phyloP scores from a whole-genome alignment of 1,140 invertebrate species.

The Branchinecta lynchi region DNA sequence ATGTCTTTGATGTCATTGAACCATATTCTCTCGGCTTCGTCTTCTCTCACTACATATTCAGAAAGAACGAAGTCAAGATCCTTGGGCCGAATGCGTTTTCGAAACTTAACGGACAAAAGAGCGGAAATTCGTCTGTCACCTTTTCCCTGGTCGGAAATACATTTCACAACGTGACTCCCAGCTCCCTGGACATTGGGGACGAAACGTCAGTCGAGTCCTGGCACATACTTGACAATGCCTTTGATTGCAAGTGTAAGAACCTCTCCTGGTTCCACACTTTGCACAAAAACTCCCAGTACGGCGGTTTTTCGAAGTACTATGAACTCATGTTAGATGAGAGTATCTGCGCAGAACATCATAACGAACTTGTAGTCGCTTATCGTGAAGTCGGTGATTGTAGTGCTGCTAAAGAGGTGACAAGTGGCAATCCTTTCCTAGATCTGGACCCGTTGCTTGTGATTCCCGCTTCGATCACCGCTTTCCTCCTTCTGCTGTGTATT shows the following conservation, averaged over 20 bases:
- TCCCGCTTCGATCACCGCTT: neutral
- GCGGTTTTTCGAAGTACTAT: neutral
- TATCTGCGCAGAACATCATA: neutral
- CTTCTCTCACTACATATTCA: neutral
- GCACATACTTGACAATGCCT: neutral
- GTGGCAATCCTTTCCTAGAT: neutral
- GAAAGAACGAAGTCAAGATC: neutral
- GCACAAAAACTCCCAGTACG: neutral
- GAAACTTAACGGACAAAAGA: neutral
- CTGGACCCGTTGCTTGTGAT: neutral
- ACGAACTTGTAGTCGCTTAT: neutral
- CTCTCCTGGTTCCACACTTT: neutral
- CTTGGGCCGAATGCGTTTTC: neutral
- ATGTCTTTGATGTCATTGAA: neutral
- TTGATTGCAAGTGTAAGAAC: slow-evolving; percentile 7
- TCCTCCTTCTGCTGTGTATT: neutral
- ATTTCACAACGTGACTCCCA: neutral
- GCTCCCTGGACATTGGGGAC: neutral
- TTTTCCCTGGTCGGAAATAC: neutral
- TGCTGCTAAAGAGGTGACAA: neutral
- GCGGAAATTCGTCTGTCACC: neutral
- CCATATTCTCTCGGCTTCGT: neutral
- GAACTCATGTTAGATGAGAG: neutral
- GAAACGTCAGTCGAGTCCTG: neutral
- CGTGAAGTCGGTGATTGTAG: neutral